Percentiles rank a stretch among this genome's conserved stretches.
Evolutionary conservation across 2,888 invertebrate species (phyloP).

Genomic region (Spodoptera exigua): DNA sequence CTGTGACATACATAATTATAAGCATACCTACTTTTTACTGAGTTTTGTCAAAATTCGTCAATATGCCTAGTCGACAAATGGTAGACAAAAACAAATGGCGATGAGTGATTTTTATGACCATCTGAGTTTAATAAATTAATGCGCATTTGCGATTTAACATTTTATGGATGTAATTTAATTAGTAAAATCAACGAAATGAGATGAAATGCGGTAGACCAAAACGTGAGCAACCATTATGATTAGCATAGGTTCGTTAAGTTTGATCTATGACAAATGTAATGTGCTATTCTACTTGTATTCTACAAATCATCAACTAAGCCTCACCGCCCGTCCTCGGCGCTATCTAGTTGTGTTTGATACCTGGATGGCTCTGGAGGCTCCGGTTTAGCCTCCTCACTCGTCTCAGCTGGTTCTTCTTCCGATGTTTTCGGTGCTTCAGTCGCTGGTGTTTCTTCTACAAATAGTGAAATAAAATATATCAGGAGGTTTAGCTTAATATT

Average conservation of each 20-base stretch:
- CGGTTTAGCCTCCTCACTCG: conserved; percentile 60
- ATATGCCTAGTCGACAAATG: too few species aligned
- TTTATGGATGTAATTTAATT: too few species aligned
- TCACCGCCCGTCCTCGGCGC: conserved; percentile 80
- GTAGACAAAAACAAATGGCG: too few species aligned
- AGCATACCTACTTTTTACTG: not conserved
- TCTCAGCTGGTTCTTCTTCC: conserved; percentile 52
- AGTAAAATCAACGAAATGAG: not conserved
- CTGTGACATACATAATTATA: conserved; percentile 51
- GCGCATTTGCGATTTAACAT: too few species aligned
- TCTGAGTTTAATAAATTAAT: too few species aligned
- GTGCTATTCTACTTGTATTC: conserved; percentile 26
- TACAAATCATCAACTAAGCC: conserved; percentile 61
- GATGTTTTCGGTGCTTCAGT: conserved; percentile 32
- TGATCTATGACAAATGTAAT: conserved; percentile 6
- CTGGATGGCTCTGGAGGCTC: conserved; percentile 82
- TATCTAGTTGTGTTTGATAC: conserved; percentile 83
- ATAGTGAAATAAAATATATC: not conserved
- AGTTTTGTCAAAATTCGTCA: too few species aligned
- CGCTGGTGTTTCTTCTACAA: conserved; percentile 26
- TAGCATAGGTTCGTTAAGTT: not conserved
- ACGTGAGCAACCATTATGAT: too few species aligned
- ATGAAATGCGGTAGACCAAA: conserved; percentile 1
- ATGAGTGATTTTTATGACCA: too few species aligned
- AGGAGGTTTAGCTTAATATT: too few species aligned